A percentile compares a stretch with the other conserved stretches of the same genome.
These are phyloP conservation scores for Brachionus sp. DNA, from an alignment of 1,140 invertebrate species.

Conservation along the genomic window DNA sequence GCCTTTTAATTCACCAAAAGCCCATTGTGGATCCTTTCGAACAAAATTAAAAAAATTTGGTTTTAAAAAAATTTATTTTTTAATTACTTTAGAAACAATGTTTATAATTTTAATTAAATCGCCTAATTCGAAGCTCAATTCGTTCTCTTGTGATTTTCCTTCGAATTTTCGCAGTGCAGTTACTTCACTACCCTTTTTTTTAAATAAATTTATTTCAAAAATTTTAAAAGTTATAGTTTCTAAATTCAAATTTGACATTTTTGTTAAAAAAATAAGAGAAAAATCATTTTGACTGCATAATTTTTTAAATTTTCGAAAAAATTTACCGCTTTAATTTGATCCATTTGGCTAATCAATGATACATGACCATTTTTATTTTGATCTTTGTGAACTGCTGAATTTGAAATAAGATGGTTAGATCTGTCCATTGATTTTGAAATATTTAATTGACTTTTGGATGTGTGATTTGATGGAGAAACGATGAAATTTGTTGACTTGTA, in stretches of 20 bases:
- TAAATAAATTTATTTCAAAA: neutral
- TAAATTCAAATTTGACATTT: neutral
- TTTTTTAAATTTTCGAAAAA: neutral
- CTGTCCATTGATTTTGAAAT: neutral
- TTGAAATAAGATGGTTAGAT: neutral
- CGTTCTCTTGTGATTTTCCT: slow-evolving; percentile 10
- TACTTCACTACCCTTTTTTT: slow-evolving; percentile 24
- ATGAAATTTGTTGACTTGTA: neutral
- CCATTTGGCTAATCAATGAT: neutral
- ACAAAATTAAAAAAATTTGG: neutral
- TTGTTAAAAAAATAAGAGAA: neutral
- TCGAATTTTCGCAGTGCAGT: slow-evolving; percentile 16
- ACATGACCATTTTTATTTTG: neutral
- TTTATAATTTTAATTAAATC: slow-evolving; percentile 37
- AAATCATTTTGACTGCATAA: neutral
- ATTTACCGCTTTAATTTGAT: slow-evolving; percentile 24
- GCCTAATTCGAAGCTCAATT: slow-evolving; percentile 38
- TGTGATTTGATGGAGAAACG: neutral
- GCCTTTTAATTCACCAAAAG: slow-evolving; percentile 28
- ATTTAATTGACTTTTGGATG: neutral
- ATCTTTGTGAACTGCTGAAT: neutral
- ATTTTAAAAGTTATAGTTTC: neutral
- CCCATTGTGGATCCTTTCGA: slow-evolving; percentile 37
- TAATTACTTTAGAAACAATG: slow-evolving; percentile 20
- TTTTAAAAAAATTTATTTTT: neutral